phyloP scores from a whole-genome alignment of 2,797 vertebrate species.

The Onychomys leucogaster region DNA sequence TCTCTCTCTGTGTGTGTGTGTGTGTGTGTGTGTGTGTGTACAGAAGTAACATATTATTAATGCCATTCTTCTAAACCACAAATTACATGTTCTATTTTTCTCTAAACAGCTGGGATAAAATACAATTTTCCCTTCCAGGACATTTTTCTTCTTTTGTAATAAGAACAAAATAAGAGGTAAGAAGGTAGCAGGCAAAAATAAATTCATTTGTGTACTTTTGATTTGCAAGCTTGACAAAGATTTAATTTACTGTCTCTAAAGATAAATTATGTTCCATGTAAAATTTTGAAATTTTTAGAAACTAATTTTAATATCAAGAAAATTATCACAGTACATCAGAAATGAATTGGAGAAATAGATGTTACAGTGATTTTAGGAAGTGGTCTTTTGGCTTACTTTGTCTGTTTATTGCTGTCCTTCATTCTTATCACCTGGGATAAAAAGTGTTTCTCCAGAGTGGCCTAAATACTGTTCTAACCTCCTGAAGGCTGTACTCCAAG shows the following conservation, averaged over 20 bases:
- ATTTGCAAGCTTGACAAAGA: conserved; percentile 1
- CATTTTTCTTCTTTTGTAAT: neutral
- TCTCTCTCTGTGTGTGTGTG: too few relatives aligned
- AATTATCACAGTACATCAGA: neutral
- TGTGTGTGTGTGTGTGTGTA: neutral
- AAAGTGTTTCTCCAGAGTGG: neutral
- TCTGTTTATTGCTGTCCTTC: neutral
- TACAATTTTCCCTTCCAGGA: neutral
- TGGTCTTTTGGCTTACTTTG: neutral
- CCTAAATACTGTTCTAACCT: neutral
- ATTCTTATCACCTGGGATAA: neutral
- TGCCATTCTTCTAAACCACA: neutral
- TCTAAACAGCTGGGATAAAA: neutral
- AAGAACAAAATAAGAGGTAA: conserved; percentile 17
- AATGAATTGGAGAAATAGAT: neutral
- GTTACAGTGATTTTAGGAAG: neutral
- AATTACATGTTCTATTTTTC: neutral
- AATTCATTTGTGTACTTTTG: neutral
- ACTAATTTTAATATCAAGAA: neutral
- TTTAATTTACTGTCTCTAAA: neutral
- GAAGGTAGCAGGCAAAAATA: neutral
- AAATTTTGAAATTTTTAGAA: neutral
- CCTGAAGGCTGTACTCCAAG: neutral
- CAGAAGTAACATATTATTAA: neutral
- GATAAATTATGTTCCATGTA: neutral